A percentile compares a stretch with the other conserved stretches of the same genome.
phyloP scores from a whole-genome alignment of 2,113 vertebrate species.

The Phodopus roborovskii region DNA sequence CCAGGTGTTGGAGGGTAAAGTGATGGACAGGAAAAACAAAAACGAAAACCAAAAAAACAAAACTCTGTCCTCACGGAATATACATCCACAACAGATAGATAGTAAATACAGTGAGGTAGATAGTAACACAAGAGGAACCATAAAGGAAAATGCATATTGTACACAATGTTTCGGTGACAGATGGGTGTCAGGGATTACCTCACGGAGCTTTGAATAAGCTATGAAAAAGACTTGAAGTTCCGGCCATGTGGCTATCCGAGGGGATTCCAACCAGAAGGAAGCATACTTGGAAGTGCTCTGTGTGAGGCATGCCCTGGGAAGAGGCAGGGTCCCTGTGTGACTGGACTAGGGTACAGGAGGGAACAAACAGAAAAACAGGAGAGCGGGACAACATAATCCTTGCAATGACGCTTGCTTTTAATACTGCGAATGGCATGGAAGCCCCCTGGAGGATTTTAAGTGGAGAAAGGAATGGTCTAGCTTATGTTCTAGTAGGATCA shows the following conservation, averaged over 20 bases:
- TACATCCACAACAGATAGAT: neutral
- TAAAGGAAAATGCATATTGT: neutral
- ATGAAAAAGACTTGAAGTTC: neutral
- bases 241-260: neutral
- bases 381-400: neutral
- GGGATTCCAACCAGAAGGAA: neutral
- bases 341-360: neutral
- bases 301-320: neutral
- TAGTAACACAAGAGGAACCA: neutral
- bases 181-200: neutral
- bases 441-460: constrained; percentile 8
- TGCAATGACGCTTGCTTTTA: neutral
- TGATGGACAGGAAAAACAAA: constrained; percentile 16
- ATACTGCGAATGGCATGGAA: constrained; percentile 29
- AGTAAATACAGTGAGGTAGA: neutral
- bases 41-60: neutral
- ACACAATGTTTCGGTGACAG: neutral
- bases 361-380: constrained; percentile 17
- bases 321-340: neutral
- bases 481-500: neutral
- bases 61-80: neutral
- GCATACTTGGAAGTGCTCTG: neutral
- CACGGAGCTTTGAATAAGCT: neutral
- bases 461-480: constrained; percentile 5
- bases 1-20: neutral